These are phyloP conservation scores for Himalopsyche kuldschensis DNA, from an alignment of 2,888 invertebrate genomes.

Conservation along the genomic window DNA sequence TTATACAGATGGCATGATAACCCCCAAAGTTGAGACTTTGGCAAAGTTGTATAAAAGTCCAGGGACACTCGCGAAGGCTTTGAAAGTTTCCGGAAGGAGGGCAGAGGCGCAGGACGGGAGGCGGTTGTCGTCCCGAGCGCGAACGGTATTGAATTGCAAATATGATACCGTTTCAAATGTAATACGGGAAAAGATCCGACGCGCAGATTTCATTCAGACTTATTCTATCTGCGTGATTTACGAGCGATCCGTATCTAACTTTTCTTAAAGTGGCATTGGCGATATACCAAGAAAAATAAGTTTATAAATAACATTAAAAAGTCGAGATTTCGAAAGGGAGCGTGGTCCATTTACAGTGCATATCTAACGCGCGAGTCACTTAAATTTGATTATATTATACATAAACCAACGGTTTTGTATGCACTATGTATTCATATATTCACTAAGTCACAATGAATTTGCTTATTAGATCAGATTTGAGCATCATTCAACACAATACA, in stretches of 20 bases:
- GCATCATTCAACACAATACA: no score
- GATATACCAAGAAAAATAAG: not conserved
- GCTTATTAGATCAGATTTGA: no score
- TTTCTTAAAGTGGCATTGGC: not conserved
- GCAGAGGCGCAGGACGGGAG: not conserved
- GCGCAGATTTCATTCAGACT: constrained; percentile 7
- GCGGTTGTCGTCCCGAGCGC: not conserved
- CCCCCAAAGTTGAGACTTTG: not conserved
- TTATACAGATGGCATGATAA: constrained; percentile 1
- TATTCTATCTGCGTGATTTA: constrained; percentile 1
- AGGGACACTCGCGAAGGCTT: not conserved
- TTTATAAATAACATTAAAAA: not conserved
- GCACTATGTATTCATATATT: no score
- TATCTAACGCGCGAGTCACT: not conserved
- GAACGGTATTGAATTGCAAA: constrained; percentile 10
- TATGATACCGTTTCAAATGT: constrained; percentile 4
- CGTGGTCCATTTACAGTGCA: not conserved
- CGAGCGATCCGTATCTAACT: not conserved
- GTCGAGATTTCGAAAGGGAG: not conserved
- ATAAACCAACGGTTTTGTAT: no score
- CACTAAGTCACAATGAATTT: no score
- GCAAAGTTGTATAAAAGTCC: not conserved
- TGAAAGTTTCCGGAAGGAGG: not conserved
- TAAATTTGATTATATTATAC: not conserved
- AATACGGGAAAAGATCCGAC: not conserved